Evolutionary conservation across 2,888 invertebrate genomes (phyloP), one percentile per base, ranked within the genome.

Genomic region (Gari tellinella): DNA sequence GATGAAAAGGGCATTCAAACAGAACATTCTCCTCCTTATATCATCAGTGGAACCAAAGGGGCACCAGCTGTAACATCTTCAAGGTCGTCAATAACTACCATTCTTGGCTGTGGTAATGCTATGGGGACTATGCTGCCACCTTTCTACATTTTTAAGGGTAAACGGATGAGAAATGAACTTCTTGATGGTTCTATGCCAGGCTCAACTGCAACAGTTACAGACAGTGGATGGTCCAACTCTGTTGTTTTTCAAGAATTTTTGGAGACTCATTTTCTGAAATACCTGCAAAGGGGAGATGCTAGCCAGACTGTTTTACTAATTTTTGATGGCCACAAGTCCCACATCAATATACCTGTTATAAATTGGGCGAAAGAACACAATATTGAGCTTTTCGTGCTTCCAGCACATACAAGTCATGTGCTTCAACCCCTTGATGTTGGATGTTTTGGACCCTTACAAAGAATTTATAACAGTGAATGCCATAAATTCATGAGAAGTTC

Each of bases 331-430:
- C 66, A 66, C 17, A 51, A 43, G 19, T 38, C 51, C 10, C 68
- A 62, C 19, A 49, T 62, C 21, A 62, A 55, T 45, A 38, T 68
- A 17, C 69, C 69, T n/a, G 57, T 69, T 10, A 48, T 69, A 14
- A 52, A 62, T n/a, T 62, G 56, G 69, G 63, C 51, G 5, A 62
- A 69, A 46, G 37, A 52, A 12, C 49, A 69, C 25, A 69, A 63
- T 25, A 15, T 69, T 25, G 45, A 52, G 43, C 19, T 69, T 23
- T 62, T 63, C 40, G 53, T 62, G 2, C 38, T 68, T 25, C 64
- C 56, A 2, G 49, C 57, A 14, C 65, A 65, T 38, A 57, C 57
- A 0, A 57, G 65, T 25, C 49, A 58, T 58, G 19, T 52, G 25
- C 14, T 65, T 15, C 49, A 65, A 41, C 48, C 56, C 17, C 41